phyloP scores from a whole-genome alignment of 2,888 invertebrate genomes.

The Cheiracanthium punctorium region DNA sequence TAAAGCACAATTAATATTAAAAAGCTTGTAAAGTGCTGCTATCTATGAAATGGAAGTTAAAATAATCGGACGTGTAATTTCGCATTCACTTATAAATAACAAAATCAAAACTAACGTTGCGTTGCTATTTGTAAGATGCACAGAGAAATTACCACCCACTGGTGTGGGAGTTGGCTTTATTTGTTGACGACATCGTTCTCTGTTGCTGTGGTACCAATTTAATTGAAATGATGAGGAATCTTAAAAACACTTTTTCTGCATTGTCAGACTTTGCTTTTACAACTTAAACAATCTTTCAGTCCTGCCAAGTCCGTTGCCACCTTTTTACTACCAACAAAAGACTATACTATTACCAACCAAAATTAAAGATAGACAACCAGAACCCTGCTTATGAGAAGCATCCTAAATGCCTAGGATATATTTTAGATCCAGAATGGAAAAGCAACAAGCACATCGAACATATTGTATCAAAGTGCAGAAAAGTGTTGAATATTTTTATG shows the following conservation, averaged over 20 bases:
- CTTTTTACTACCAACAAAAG: background rate
- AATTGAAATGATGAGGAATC: background rate
- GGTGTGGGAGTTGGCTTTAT: background rate
- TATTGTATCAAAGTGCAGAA: conserved; percentile 5
- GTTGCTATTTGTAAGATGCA: too few relatives aligned
- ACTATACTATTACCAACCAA: too few relatives aligned
- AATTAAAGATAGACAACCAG: too few relatives aligned
- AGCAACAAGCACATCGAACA: conserved; percentile 29
- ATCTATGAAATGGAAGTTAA: too few relatives aligned
- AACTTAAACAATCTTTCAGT: background rate
- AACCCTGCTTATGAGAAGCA: too few relatives aligned
- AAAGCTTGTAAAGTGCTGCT: too few relatives aligned
- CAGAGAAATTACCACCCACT: background rate
- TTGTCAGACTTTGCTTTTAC: background rate
- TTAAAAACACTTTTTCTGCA: background rate
- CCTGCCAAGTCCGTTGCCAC: background rate
- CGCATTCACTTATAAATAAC: too few relatives aligned
- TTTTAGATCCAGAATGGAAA: background rate
- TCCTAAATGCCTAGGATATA: too few relatives aligned
- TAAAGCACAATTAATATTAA: too few relatives aligned
- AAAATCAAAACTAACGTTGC: too few relatives aligned
- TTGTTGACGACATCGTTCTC: conserved; percentile 8
- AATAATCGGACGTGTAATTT: too few relatives aligned
- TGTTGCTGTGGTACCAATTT: background rate
- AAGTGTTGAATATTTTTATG: conserved; percentile 2